A percentile compares a stretch with the other conserved stretches of the same genome.
These are phyloP conservation scores for Lobophora halterata DNA, from an alignment of 2,888 invertebrate genomes.

Conservation along the genomic window DNA sequence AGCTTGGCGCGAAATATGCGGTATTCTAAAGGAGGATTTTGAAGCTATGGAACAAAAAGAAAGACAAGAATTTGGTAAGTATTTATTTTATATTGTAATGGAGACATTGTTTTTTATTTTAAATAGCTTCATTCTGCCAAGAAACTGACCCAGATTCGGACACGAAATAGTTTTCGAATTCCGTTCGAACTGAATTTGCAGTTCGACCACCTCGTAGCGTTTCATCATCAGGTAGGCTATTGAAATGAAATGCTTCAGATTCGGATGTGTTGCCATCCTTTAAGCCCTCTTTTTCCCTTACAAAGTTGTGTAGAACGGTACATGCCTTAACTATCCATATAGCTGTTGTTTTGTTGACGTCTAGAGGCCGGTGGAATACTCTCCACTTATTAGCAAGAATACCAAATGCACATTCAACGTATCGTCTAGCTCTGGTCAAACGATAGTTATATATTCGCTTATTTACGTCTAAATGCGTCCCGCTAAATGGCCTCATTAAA, in stretches of 20 bases:
- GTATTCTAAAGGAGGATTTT: conserved; percentile 9
- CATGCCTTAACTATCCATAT: conserved; percentile 21
- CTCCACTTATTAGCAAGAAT: conserved; percentile 15
- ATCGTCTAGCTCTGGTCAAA: conserved; percentile 20
- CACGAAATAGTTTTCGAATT: conserved; percentile 25
- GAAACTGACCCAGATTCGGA: conserved; percentile 22
- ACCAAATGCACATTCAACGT: conserved; percentile 22
- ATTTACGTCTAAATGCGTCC: conserved; percentile 19
- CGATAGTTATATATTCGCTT: conserved; percentile 22
- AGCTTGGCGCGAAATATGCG: conserved; percentile 13
- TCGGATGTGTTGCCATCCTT: conserved; percentile 19
- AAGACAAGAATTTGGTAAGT: conserved; percentile 13
- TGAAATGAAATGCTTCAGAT: conserved; percentile 21
- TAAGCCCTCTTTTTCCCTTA: conserved; percentile 22
- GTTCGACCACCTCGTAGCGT: conserved; percentile 21
- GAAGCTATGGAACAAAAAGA: conserved; percentile 10
- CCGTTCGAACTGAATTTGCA: conserved; percentile 22
- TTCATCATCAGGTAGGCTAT: conserved; percentile 22
- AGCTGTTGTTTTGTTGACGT: conserved; percentile 22
- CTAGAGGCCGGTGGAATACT: conserved; percentile 12
- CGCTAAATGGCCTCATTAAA: conserved; percentile 20
- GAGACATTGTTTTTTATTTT: conserved; percentile 8
- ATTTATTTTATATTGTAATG: conserved; percentile 4
- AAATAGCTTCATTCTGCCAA: conserved; percentile 24
- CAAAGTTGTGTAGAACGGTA: conserved; percentile 28